These are phyloP conservation scores for Drepanosiphum platanoidis DNA, from an alignment of 2,888 invertebrate genomes.

Conservation along the genomic window DNA sequence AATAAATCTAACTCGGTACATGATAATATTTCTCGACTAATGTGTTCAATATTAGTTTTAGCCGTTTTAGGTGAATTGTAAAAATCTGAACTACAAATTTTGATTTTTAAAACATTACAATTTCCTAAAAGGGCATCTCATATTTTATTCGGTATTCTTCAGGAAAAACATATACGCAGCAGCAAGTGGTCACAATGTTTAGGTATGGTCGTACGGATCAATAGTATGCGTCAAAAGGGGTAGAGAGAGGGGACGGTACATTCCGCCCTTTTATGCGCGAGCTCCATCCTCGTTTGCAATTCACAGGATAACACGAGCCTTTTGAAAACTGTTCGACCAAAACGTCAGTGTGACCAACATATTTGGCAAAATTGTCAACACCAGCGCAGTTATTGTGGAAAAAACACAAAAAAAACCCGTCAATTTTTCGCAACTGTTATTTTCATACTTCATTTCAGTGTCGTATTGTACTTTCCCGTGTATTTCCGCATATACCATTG, in stretches of 20 bases:
- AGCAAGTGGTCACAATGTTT: conserved; percentile 58
- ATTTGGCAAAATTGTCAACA: not conserved
- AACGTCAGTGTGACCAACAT: conserved; percentile 31
- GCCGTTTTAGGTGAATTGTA: too few species aligned
- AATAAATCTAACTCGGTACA: too few species aligned
- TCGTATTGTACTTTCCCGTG: too few species aligned
- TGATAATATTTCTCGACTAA: too few species aligned
- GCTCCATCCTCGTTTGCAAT: conserved; percentile 6
- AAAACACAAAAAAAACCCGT: too few species aligned
- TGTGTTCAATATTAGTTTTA: too few species aligned
- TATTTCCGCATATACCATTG: too few species aligned
- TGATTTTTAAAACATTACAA: not conserved
- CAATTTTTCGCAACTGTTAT: too few species aligned
- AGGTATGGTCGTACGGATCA: conserved; percentile 40
- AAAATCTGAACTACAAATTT: too few species aligned
- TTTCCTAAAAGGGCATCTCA: conserved; percentile 17
- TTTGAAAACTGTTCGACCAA: conserved; percentile 35
- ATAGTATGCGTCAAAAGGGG: conserved; percentile 50
- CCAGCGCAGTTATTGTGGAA: not conserved
- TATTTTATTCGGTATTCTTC: conserved; percentile 37
- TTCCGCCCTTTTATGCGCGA: conserved; percentile 58
- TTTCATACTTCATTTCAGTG: too few species aligned
- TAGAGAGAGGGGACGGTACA: conserved; percentile 9
- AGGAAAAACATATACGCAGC: conserved; percentile 34
- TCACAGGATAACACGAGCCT: conserved; percentile 3